Evolutionary conservation across 2,113 vertebrate species (phyloP), one percentile per base, ranked within the genome.

Genomic region (Genyomyrus donnyi): DNA sequence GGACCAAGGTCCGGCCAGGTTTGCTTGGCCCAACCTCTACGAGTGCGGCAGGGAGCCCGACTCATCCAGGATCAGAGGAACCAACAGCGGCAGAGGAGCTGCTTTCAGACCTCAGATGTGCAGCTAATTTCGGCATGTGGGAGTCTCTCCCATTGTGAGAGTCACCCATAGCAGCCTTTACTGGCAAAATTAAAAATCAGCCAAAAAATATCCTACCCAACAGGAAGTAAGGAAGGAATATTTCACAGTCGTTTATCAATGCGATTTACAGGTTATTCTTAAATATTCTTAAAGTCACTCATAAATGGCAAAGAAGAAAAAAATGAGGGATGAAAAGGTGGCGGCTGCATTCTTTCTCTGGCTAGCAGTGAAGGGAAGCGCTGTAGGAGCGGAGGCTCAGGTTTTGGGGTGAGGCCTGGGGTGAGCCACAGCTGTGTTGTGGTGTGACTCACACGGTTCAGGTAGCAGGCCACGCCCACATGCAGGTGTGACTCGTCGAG

Each of bases 401-500:
- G 80, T 84, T 48, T 80, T 39, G 31, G 27, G 74, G 74, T 80
- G 74, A 42, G 74, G 74, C 35, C 74, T 3, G 21, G 80, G 80
- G 35, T 0, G 42, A 42, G 42, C 19, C 62, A 17, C 58, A 88
- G 88, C 77, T 62, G 52, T 85, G 49, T 31, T 17, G 42, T 48
- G 88, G 50, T 15, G 39, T 56, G 85, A 89, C 46, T 48, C 88
- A 83, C 66, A 11, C 39, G 70, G 48, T 31, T 89, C 50, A 89
- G 89, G 80, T 62, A 62, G 49, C 80, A 62, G 19, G 39, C 35
- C 80, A 58, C 50, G 24, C 88, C 88, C 27, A 8, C 39, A 39
- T 42, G 21, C 89, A 89, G 89, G 77, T 89, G 89, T 46, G 21
- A 45, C 50, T 84, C 48, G 21, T 56, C 48, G 24, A 89, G 39